Conservation (phyloP, 2,113 vertebrate genomes). For the Phalacrocorax carbo region DNA sequence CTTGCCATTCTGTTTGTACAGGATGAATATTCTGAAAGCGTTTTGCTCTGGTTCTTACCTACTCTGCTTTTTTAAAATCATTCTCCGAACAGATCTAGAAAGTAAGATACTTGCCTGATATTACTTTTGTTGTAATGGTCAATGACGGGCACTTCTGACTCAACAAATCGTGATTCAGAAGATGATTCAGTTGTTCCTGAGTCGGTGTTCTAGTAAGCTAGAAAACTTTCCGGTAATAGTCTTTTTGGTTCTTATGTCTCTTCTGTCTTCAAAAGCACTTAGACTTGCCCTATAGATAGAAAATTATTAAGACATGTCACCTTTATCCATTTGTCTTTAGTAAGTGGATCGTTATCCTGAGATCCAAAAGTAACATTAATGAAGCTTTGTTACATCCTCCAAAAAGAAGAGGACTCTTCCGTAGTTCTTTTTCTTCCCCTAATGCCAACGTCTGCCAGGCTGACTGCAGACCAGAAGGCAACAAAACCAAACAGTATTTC, state of each 20-base stretch:
- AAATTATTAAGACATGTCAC: not conserved
- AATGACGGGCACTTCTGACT: not conserved
- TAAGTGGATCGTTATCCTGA: not conserved
- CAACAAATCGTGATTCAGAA: not conserved
- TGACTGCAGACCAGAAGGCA: not conserved
- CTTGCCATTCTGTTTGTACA: not conserved
- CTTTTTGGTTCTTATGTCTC: not conserved
- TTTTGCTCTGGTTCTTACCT: not conserved
- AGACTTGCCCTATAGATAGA: not conserved
- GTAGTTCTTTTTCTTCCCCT: not conserved
- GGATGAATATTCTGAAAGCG: not conserved
- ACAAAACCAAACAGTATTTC: not conserved
- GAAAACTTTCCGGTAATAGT: not conserved
- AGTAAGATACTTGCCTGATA: not conserved
- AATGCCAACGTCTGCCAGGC: not conserved
- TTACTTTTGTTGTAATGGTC: not conserved
- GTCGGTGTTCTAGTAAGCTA: not conserved
- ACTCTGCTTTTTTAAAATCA: not conserved
- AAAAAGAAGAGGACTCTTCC: not conserved
- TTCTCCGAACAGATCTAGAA: not conserved
- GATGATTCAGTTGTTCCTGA: not conserved
- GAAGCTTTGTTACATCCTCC: not conserved
- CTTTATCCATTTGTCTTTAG: not conserved
- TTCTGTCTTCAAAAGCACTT: not conserved
- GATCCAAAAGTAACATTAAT: not conserved